phyloP scores from a whole-genome alignment of 92 coral and sea anemone species.

The Zoanthus solanderi region DNA sequence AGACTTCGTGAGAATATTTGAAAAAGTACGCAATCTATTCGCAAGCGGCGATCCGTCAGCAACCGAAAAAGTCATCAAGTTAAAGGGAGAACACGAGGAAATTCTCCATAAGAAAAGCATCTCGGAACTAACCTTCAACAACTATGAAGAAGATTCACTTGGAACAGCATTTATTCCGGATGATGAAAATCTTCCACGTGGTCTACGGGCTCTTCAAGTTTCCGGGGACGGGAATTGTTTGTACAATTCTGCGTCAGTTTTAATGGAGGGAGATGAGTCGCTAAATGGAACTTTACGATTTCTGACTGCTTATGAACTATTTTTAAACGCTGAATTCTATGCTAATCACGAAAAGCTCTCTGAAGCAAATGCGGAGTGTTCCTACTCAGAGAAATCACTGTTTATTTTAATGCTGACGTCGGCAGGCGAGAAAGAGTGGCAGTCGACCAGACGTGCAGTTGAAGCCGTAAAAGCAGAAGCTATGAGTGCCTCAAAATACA shows the following conservation, averaged over 20 bases:
- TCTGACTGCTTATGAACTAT: slow-evolving; percentile 64
- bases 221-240: slow-evolving; percentile 43
- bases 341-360: slow-evolving; percentile 55
- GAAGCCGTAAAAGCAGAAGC: slow-evolving; percentile 54
- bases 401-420: slow-evolving; percentile 23
- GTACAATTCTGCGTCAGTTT: slow-evolving; percentile 62
- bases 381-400: slow-evolving; percentile 43
- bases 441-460: slow-evolving; percentile 20
- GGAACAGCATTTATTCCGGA: slow-evolving; percentile 44
- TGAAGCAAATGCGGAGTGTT: slow-evolving; percentile 8
- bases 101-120: slow-evolving; percentile 47
- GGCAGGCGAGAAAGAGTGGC: slow-evolving; percentile 48
- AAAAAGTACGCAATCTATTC: slow-evolving; percentile 29
- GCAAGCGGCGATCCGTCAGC: slow-evolving; percentile 32
- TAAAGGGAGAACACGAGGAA: slow-evolving; percentile 45
- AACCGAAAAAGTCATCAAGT: slow-evolving; percentile 44
- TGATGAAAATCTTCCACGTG: slow-evolving; percentile 29
- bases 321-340: slow-evolving; percentile 51
- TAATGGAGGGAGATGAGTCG: slow-evolving; percentile 63
- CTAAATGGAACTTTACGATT: slow-evolving; percentile 45
- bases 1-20: slow-evolving; percentile 37
- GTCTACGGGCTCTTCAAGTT: slow-evolving; percentile 22
- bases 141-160: slow-evolving; percentile 16
- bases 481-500: slow-evolving; percentile 28
- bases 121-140: slow-evolving; percentile 20